Evolutionary conservation across 2,113 vertebrate genomes (phyloP).

Genomic region (Morone saxatilis): DNA sequence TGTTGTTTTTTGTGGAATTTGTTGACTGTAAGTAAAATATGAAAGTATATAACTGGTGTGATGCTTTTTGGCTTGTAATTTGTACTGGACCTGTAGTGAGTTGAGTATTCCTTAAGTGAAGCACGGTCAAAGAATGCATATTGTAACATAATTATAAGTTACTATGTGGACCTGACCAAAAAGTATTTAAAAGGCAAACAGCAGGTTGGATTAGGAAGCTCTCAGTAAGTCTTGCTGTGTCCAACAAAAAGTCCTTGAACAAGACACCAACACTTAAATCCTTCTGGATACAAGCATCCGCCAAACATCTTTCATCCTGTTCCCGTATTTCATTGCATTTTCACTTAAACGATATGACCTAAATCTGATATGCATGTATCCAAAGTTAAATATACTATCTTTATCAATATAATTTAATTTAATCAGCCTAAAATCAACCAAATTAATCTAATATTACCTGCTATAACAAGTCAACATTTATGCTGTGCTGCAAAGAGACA

Average conservation of each 20-base stretch:
- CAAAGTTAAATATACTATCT: not conserved
- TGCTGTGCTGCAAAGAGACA: not conserved
- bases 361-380: not conserved
- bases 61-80: not conserved
- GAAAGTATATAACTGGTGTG: not conserved
- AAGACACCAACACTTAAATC: slow-evolving; percentile 6
- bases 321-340: not conserved
- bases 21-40: not conserved
- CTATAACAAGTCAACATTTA: not conserved
- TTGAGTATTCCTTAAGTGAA: not conserved
- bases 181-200: not conserved
- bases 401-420: not conserved
- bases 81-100: not conserved
- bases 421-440: not conserved
- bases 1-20: not conserved
- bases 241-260: slow-evolving; percentile 20
- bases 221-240: not conserved
- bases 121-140: not conserved
- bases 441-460: not conserved
- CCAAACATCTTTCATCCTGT: not conserved
- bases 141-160: not conserved
- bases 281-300: not conserved
- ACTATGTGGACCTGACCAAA: not conserved
- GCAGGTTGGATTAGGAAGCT: not conserved
- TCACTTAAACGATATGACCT: not conserved